A percentile compares a stretch with the other conserved stretches of the same genome.
These are phyloP conservation scores for Pteruthius melanotis DNA, from an alignment of 2,113 vertebrate species.

Conservation along the genomic window DNA sequence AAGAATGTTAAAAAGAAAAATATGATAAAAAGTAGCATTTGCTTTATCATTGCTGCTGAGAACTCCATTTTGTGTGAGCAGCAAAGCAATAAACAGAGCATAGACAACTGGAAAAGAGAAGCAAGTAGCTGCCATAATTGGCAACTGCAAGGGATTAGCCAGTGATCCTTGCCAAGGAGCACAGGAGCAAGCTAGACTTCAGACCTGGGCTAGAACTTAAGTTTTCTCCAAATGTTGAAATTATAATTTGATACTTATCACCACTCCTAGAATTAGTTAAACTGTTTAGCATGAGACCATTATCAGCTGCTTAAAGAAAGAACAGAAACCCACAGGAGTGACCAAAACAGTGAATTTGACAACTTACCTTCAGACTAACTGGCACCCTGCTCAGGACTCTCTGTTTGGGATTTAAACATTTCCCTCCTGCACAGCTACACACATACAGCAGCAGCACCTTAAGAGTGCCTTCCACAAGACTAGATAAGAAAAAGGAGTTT, in stretches of 20 bases:
- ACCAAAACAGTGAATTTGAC: neutral
- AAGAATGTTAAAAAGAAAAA: neutral
- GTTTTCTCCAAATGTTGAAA: neutral
- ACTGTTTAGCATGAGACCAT: neutral
- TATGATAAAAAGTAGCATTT: neutral
- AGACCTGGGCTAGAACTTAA: neutral
- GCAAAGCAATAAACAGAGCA: accelerated
- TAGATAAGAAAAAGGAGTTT: neutral
- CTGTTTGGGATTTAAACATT: neutral
- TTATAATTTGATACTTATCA: neutral
- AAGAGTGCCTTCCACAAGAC: neutral
- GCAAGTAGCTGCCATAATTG: neutral
- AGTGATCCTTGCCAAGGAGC: neutral
- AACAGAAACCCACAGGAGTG: neutral
- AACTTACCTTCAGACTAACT: neutral
- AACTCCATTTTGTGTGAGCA: neutral
- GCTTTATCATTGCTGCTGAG: neutral
- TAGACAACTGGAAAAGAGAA: neutral
- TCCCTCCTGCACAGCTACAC: neutral
- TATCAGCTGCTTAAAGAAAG: neutral
- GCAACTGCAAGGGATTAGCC: neutral
- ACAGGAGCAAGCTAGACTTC: neutral
- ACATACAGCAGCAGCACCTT: neutral
- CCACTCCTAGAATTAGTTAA: neutral
- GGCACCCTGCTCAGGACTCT: neutral